Percentiles rank a stretch among this genome's conserved stretches.
phyloP scores from a whole-genome alignment of 2,797 vertebrate genomes.

The Microchirus variegatus region DNA sequence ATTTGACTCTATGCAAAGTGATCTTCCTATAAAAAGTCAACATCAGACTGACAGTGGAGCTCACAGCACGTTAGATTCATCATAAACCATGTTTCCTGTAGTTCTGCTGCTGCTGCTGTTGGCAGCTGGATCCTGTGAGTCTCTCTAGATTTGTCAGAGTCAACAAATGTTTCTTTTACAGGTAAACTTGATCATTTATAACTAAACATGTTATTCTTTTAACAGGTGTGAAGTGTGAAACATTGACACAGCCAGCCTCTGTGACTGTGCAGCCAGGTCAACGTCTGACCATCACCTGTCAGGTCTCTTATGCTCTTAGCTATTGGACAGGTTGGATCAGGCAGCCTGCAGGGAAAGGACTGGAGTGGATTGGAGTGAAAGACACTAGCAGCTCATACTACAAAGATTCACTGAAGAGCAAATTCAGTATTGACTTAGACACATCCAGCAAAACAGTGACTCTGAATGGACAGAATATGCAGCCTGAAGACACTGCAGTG shows the following conservation, averaged over 20 bases:
- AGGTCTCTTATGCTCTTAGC: conserved; percentile 16
- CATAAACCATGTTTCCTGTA: too few relatives aligned
- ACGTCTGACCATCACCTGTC: conserved; percentile 42
- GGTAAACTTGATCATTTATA: neutral
- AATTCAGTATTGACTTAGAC: conserved; percentile 3
- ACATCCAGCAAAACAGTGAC: conserved; percentile 17
- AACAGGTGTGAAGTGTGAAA: conserved; percentile 32
- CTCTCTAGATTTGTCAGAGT: too few relatives aligned
- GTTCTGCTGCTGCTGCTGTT: too few relatives aligned
- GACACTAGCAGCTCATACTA: neutral
- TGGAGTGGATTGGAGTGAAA: conserved; percentile 4
- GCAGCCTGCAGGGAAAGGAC: conserved; percentile 4
- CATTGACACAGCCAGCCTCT: conserved; percentile 41
- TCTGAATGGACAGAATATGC: conserved; percentile 35
- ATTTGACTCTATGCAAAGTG: too few relatives aligned
- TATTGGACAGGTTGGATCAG: neutral
- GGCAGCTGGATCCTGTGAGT: too few relatives aligned
- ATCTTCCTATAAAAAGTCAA: too few relatives aligned
- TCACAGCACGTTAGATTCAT: too few relatives aligned
- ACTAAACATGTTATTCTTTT: neutral
- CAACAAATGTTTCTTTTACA: neutral
- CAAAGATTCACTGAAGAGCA: conserved; percentile 8
- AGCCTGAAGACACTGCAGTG: conserved; percentile 31
- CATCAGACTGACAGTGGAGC: too few relatives aligned
- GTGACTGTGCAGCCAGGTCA: conserved; percentile 52